Base-by-base conservation (phyloP, 2,797 vertebrate species). In the Galago senegalensis region DNA sequence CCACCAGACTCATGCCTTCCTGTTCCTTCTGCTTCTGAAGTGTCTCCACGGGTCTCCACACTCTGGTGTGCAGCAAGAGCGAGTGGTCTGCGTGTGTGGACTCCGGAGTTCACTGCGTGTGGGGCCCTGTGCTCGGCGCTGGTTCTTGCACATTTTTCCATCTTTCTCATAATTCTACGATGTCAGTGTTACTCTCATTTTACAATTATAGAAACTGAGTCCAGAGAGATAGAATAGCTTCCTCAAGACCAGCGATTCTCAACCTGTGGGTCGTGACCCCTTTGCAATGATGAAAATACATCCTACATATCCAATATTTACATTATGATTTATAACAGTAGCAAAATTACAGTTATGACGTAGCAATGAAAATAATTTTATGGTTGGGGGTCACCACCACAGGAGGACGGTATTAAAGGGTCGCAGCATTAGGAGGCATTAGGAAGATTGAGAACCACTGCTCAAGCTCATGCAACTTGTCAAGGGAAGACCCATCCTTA, bases 51-150 rank as follows among this genome's bases (percentile, higher is more conserved):
- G 21, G 46, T 46, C 63, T 37, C 27, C 11, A 31, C 4, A 17
- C 58, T 58, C 31, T 43, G 14, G 34, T 43, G 7, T 16, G 10
- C 29, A n/a, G 21, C 37, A 20, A 76, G 65, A 69, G 14, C 9
- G 1, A 4, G 2, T 1, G 27, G 18, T 65, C 43, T 3, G 2
- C 6, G 20, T 2, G 1, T 60, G 18, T 79, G 14, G 53, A 56
- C 37, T 21, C 49, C 10, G 14, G 40, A 34, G 27, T 14, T 23
- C 7, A 58, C 75, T 16, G 49, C 7, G 10, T 12, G 11, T 21
- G 1, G 0, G 77, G 56, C 40, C 27, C 65, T 8, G 7, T 10
- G 25, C 49, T 53, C 60, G 8, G 2, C 11, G 63, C 65, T 61
- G 72, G 31, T 27, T 25, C 73, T 43, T 13, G 0, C 3, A 7